A percentile compares a stretch with the other conserved stretches of the same genome.
Evolutionary conservation across 1,140 invertebrate species (phyloP).

Genomic region (Solenopsis fugax): DNA sequence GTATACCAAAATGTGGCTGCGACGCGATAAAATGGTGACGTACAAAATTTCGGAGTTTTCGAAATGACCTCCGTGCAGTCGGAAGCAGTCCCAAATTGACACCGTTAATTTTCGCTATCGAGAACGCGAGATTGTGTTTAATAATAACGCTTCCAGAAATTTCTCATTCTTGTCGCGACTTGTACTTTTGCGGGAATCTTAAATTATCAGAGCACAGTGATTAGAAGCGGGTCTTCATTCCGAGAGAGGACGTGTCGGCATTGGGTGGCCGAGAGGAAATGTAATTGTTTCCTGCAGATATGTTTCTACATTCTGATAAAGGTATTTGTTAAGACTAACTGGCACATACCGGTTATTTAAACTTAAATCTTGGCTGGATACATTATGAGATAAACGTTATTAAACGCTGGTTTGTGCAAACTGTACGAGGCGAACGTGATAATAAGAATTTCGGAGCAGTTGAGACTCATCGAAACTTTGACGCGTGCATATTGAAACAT

Average conservation of each 20-base stretch:
- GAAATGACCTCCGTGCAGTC: background rate
- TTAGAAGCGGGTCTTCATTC: background rate
- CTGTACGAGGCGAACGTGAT: background rate
- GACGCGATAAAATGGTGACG: conserved; percentile 2
- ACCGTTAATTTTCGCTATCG: background rate
- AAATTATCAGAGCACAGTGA: background rate
- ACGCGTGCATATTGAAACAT: conserved; percentile 13
- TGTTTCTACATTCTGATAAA: background rate
- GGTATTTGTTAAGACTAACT: conserved; percentile 4
- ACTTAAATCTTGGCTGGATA: background rate
- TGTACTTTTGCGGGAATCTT: background rate
- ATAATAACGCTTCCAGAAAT: background rate
- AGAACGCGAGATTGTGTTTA: background rate
- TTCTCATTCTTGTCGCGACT: background rate
- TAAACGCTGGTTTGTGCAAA: background rate
- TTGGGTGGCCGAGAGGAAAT: background rate
- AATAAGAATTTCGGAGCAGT: background rate
- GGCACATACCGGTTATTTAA: background rate
- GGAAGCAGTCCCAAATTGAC: background rate
- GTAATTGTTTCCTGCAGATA: background rate
- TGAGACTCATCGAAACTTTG: conserved; percentile 32
- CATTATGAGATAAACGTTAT: background rate
- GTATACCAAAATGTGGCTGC: background rate
- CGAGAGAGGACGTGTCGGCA: background rate
- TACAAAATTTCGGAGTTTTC: background rate